Evolutionary conservation across 30 jellyfish, hydroid and myxozoan genomes (phyloP).

Genomic region (Aurelia sp.): DNA sequence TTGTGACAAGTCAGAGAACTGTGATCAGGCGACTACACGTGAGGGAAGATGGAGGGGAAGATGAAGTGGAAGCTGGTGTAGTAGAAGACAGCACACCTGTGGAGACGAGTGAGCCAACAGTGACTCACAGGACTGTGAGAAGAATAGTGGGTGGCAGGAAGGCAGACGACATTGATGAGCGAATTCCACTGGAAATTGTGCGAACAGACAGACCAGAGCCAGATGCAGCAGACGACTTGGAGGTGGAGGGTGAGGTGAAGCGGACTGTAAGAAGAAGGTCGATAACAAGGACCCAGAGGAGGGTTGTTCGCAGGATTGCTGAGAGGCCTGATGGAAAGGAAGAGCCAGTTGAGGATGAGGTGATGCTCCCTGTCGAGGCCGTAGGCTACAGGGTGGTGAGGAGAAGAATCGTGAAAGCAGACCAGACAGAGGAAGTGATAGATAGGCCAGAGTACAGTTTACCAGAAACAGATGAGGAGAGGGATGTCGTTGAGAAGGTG

Average conservation of each 20-base stretch:
- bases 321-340: slow-evolving; percentile 37
- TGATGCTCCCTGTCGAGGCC: slow-evolving; percentile 50
- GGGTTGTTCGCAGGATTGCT: slow-evolving; percentile 72
- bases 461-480: slow-evolving; percentile 68
- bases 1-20: slow-evolving; percentile 77
- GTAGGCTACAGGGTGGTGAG: slow-evolving; percentile 43
- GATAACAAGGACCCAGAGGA: slow-evolving; percentile 65
- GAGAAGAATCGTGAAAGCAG: slow-evolving; percentile 51
- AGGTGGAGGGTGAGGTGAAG: slow-evolving; percentile 61
- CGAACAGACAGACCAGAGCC: slow-evolving; percentile 74
- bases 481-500: slow-evolving; percentile 55
- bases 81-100: slow-evolving; percentile 52
- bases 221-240: slow-evolving; percentile 59
- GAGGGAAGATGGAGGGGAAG: slow-evolving; percentile 50
- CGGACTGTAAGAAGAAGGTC: slow-evolving; percentile 80
- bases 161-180: slow-evolving; percentile 32
- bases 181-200: slow-evolving; percentile 69
- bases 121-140: slow-evolving; percentile 62
- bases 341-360: slow-evolving; percentile 51
- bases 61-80: slow-evolving; percentile 35
- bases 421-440: slow-evolving; percentile 31
- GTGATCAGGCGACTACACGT: slow-evolving; percentile 36
- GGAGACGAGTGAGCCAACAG: slow-evolving; percentile 55
- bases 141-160: slow-evolving; percentile 53
- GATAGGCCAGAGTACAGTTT: slow-evolving; percentile 63